These are phyloP conservation scores for Todiramphus chloris DNA, from an alignment of 2,113 vertebrate species.

Conservation along the genomic window DNA sequence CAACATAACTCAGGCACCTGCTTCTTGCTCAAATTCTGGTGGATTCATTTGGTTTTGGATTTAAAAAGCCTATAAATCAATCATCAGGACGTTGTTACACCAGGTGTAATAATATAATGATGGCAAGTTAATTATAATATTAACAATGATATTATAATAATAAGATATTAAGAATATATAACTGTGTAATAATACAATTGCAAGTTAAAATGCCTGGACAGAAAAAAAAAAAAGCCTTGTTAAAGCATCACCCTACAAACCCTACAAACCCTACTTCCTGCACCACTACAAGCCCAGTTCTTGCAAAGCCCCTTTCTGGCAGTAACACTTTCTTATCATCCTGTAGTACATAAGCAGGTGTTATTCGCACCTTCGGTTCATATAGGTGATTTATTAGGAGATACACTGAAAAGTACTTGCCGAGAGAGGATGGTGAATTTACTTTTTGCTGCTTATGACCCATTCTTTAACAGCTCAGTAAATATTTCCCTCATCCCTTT, in stretches of 20 bases:
- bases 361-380: not conserved
- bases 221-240: not conserved
- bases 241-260: not conserved
- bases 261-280: not conserved
- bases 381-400: not conserved
- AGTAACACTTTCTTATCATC: not conserved
- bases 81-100: not conserved
- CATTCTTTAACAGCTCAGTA: constrained; percentile 38
- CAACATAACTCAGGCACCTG: not conserved
- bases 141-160: not conserved
- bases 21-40: not conserved
- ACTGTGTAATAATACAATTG: not conserved
- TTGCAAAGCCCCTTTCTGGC: not conserved
- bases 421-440: not conserved
- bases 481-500: constrained; percentile 31
- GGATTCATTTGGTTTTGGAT: not conserved
- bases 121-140: not conserved
- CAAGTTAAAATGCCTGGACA: not conserved
- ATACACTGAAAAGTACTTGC: not conserved
- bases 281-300: not conserved
- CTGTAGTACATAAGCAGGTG: not conserved
- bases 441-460: constrained; percentile 9
- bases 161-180: not conserved
- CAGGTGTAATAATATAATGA: not conserved
- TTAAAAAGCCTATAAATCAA: not conserved